Evolutionary conservation across 2,113 vertebrate species (phyloP).

Genomic region (Cryptoleucopteryx plumbea): DNA sequence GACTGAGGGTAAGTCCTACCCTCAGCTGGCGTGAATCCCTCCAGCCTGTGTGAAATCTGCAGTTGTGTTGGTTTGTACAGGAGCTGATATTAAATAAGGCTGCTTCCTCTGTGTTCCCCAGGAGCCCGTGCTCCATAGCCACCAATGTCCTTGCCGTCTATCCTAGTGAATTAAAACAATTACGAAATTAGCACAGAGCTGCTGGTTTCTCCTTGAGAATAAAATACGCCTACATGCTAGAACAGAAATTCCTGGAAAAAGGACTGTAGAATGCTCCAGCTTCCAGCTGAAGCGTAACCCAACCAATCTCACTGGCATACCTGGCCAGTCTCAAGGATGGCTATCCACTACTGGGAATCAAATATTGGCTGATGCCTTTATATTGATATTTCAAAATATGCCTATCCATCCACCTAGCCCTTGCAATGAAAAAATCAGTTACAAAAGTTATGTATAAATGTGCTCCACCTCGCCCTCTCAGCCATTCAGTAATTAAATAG

Average conservation of each 20-base stretch:
- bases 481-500: not conserved
- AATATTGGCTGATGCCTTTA: not conserved
- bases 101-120: not conserved
- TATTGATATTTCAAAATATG: not conserved
- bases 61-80: not conserved
- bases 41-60: not conserved
- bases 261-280: not conserved
- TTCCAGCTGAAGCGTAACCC: not conserved
- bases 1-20: too few relatives aligned
- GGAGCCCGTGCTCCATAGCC: not conserved
- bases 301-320: too few relatives aligned
- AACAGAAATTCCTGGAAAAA: not conserved
- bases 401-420: fast-evolving
- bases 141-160: not conserved
- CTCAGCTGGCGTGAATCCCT: not conserved
- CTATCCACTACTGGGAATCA: fast-evolving
- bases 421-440: not conserved
- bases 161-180: not conserved
- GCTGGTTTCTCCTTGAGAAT: not conserved
- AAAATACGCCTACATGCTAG: not conserved
- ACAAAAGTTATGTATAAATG: not conserved
- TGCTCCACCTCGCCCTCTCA: not conserved
- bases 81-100: not conserved
- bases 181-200: not conserved
- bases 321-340: not conserved